A percentile compares a stretch with the other conserved stretches of the same genome.
These are phyloP conservation scores for Drosophila sproati DNA, from an alignment of 1,140 invertebrate genomes.

Conservation along the genomic window DNA sequence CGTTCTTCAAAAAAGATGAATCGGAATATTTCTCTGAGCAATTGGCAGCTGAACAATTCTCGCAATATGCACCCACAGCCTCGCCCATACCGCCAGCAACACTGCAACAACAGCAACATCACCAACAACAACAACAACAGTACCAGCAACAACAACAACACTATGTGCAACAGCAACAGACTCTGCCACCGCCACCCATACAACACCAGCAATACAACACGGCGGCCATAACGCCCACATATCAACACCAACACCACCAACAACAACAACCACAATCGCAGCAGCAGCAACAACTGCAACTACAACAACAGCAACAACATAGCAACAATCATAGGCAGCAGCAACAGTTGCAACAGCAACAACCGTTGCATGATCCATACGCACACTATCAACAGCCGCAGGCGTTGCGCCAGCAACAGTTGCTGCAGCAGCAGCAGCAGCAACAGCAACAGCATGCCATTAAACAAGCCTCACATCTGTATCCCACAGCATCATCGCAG, in stretches of 20 bases:
- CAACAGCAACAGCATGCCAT: constrained; percentile 84
- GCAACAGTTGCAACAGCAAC: constrained; percentile 55
- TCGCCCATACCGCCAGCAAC: constrained; percentile 71
- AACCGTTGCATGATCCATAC: constrained; percentile 61
- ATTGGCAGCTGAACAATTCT: constrained; percentile 85
- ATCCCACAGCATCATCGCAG: constrained; percentile 68
- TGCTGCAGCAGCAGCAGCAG: constrained; percentile 73
- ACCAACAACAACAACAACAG: constrained; percentile 45
- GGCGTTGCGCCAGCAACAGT: constrained; percentile 52
- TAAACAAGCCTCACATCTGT: constrained; percentile 84
- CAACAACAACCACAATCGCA: constrained; percentile 56
- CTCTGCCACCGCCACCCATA: constrained; percentile 76
- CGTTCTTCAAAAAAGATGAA: constrained; percentile 65
- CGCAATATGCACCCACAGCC: constrained; percentile 84
- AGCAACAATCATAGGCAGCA: constrained; percentile 68
- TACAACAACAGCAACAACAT: constrained; percentile 76
- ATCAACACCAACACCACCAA: constrained; percentile 74
- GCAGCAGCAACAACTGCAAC: constrained; percentile 67
- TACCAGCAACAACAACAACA: constrained; percentile 64
- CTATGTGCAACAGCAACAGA: constrained; percentile 79
- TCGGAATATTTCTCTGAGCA: constrained; percentile 85
- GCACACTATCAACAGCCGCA: constrained; percentile 62
- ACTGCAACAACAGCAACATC: constrained; percentile 52
- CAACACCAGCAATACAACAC: constrained; percentile 82
- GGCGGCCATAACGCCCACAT: constrained; percentile 78